These are phyloP conservation scores for Corythaixoides concolor DNA, from an alignment of 2,113 vertebrate species.

Conservation along the genomic window DNA sequence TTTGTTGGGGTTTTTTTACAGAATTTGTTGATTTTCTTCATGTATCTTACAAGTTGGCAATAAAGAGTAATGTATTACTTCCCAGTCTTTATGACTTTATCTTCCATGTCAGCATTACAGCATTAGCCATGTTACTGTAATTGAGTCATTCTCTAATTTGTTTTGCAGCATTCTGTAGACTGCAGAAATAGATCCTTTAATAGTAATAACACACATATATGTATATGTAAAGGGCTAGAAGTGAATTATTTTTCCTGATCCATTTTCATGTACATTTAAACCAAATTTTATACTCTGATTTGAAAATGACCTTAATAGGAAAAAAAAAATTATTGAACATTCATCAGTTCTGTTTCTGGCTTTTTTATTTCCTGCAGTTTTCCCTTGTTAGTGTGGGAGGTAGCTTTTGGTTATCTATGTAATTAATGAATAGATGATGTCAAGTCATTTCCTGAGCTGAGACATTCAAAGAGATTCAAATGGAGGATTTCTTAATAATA, in stretches of 20 bases:
- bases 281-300: neutral
- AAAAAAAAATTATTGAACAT: neutral
- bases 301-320: neutral
- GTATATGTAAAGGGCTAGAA: neutral
- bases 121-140: neutral
- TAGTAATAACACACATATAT: neutral
- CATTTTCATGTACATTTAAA: neutral
- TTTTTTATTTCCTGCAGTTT: neutral
- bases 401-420: neutral
- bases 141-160: neutral
- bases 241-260: neutral
- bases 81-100: neutral
- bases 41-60: neutral
- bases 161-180: neutral
- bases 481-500: neutral
- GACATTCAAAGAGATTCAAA: neutral
- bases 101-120: neutral
- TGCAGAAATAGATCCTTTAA: neutral
- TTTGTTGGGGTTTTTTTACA: neutral
- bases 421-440: neutral
- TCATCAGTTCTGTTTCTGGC: neutral
- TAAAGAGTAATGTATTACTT: neutral
- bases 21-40: neutral
- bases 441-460: neutral
- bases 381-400: neutral